phyloP scores from a whole-genome alignment of 2,888 invertebrate species.

The Dicyrtoma fusca region DNA sequence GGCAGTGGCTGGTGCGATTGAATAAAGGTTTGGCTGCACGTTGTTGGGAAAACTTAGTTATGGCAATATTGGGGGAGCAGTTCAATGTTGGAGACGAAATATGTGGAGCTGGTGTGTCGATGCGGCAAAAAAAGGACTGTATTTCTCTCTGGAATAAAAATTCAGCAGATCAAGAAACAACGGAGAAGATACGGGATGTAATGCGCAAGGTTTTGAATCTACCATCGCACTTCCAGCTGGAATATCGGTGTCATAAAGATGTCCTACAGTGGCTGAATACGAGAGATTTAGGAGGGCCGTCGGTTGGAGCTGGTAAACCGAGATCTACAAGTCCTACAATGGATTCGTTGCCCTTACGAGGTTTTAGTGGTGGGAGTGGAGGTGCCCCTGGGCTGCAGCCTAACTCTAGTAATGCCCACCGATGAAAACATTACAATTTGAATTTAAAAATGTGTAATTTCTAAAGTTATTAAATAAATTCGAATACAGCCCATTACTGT shows the following conservation, averaged over 20 bases:
- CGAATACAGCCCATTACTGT: conserved; percentile 26
- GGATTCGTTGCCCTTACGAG: conserved; percentile 26
- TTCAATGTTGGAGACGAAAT: conserved; percentile 98
- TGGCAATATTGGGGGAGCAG: conserved; percentile 98
- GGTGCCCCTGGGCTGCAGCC: conserved; percentile 34
- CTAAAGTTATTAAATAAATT: conserved; percentile 23
- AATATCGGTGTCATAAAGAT: conserved; percentile 71
- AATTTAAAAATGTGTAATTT: conserved; percentile 19
- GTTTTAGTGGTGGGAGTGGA: conserved; percentile 26
- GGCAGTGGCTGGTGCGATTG: conserved; percentile 96
- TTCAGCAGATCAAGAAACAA: conserved; percentile 84
- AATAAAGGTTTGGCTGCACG: conserved; percentile 92
- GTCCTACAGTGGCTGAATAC: conserved; percentile 55
- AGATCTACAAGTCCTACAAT: conserved; percentile 34
- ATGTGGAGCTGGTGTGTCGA: conserved; percentile 74
- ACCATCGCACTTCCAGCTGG: conserved; percentile 88
- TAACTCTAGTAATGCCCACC: conserved; percentile 32
- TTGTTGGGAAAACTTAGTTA: conserved; percentile 97
- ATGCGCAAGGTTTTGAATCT: conserved; percentile 92
- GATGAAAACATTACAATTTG: conserved; percentile 26
- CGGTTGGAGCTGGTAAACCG: conserved; percentile 21
- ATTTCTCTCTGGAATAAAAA: conserved; percentile 97
- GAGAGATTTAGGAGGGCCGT: conserved; percentile 38
- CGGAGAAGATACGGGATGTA: conserved; percentile 90
- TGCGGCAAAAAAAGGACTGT: conserved; percentile 78